Evolutionary conservation across 2,888 invertebrate genomes (phyloP).

Genomic region (Hirtodrosophila confusa): DNA sequence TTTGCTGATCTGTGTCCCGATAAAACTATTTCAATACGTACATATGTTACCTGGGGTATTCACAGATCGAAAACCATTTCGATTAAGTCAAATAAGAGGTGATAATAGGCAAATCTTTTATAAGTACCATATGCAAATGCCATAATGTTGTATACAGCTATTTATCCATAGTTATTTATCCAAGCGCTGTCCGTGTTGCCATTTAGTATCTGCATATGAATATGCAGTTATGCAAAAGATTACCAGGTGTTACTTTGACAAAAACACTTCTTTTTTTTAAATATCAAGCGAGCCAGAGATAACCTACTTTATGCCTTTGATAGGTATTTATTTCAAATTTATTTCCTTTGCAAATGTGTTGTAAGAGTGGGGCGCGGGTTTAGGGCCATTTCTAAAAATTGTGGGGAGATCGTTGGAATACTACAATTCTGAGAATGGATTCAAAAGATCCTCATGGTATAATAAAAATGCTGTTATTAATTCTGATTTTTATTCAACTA

Average conservation of each 20-base stretch:
- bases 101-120: constrained; percentile 19
- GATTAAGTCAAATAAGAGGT: constrained; percentile 17
- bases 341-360: too few relatives aligned
- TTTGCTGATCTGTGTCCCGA: constrained; percentile 3
- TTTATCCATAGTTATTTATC: neutral
- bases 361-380: too few relatives aligned
- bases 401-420: too few relatives aligned
- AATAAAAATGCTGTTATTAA: neutral
- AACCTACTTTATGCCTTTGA: too few relatives aligned
- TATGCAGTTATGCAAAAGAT: constrained; percentile 15
- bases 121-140: constrained; percentile 24
- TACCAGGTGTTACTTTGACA: neutral
- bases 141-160: constrained; percentile 6
- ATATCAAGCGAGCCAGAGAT: too few relatives aligned
- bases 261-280: neutral
- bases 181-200: constrained; percentile 3
- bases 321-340: too few relatives aligned
- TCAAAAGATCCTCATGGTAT: too few relatives aligned
- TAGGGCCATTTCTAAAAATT: too few relatives aligned
- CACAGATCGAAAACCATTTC: constrained; percentile 20
- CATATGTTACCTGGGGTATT: constrained; percentile 30
- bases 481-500: constrained; percentile 57
- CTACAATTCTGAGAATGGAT: too few relatives aligned
- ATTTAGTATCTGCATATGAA: constrained; percentile 5
- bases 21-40: constrained; percentile 27